These are phyloP conservation scores for Pantherophis vulpinus DNA, from an alignment of 2,797 vertebrate species.

Conservation along the genomic window DNA sequence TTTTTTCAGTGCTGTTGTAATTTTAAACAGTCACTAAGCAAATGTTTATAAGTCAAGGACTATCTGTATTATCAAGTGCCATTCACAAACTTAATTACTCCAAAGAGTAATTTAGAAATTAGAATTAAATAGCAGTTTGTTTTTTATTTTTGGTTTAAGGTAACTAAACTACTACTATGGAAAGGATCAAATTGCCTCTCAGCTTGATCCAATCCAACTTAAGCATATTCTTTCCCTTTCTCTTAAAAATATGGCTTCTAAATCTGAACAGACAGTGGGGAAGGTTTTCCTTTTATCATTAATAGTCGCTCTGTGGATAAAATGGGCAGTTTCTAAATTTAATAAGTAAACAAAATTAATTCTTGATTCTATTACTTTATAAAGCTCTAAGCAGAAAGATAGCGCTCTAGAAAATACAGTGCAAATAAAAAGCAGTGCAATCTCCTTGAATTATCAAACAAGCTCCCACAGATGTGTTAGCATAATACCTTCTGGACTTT, in stretches of 20 bases:
- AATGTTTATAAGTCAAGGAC: neutral
- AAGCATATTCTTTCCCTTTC: neutral
- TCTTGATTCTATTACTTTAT: neutral
- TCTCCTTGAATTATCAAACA: neutral
- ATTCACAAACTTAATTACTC: neutral
- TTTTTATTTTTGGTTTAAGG: neutral
- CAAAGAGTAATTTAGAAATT: neutral
- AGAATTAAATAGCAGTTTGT: neutral
- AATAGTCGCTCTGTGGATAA: neutral
- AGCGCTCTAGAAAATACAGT: conserved; percentile 3
- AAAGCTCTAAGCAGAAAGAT: conserved; percentile 6
- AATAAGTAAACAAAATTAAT: neutral
- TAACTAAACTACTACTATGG: neutral
- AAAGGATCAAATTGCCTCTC: conserved; percentile 3
- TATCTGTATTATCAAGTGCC: neutral
- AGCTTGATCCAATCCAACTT: neutral
- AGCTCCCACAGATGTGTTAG: neutral
- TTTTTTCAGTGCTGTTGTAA: neutral
- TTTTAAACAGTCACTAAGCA: neutral
- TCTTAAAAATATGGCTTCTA: conserved; percentile 3
- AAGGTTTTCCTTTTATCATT: neutral
- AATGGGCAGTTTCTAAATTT: neutral
- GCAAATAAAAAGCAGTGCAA: neutral
- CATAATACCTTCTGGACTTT: neutral
- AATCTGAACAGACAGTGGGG: neutral